Conservation (phyloP, 2,113 vertebrate species). For the Loxodonta africana region DNA sequence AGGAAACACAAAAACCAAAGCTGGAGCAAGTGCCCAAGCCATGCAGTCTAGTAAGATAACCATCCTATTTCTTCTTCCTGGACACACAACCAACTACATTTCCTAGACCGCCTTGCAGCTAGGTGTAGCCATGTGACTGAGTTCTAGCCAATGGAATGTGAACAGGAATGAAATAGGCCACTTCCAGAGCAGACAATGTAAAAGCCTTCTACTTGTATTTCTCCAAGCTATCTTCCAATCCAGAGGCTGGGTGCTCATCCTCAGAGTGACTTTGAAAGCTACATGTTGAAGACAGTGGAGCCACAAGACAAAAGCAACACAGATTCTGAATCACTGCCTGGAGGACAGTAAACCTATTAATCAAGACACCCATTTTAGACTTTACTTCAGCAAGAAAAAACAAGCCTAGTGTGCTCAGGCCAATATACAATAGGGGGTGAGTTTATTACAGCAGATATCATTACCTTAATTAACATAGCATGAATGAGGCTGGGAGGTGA, state of each 20-base stretch:
- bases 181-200: background rate
- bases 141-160: background rate
- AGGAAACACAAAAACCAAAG: background rate
- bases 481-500: background rate
- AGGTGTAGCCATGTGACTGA: background rate
- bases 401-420: background rate
- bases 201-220: background rate
- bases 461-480: background rate
- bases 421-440: background rate
- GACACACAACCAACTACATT: background rate
- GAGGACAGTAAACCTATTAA: background rate
- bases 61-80: slow-evolving; percentile 4
- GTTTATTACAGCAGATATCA: background rate
- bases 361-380: background rate
- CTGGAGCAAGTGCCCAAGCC: background rate
- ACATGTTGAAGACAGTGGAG: background rate
- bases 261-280: background rate
- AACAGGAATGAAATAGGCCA: background rate
- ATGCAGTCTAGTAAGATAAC: background rate
- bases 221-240: background rate
- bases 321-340: background rate
- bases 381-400: background rate
- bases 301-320: background rate
- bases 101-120: background rate
- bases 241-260: background rate